Evolutionary conservation across 2,113 vertebrate genomes (phyloP).

Genomic region (Hipposideros armiger): DNA sequence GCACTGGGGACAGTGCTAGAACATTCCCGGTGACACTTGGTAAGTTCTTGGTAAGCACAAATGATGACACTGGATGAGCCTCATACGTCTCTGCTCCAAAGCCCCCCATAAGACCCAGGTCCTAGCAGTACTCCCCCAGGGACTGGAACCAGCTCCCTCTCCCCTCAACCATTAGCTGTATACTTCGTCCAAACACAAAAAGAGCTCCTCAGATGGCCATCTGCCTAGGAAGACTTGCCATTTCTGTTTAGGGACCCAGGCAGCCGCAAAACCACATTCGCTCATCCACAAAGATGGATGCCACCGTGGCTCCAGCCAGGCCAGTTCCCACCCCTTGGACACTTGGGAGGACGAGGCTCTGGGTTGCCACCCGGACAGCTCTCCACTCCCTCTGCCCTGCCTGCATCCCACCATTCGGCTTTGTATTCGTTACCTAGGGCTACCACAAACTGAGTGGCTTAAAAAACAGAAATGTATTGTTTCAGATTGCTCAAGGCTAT

Average conservation of each 20-base stretch:
- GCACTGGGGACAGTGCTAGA: background rate
- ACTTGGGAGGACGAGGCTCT: background rate
- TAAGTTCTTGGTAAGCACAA: background rate
- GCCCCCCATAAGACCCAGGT: background rate
- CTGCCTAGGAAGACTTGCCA: background rate
- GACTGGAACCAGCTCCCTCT: background rate
- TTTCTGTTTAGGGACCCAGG: background rate
- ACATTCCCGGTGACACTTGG: background rate
- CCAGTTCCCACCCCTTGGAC: background rate
- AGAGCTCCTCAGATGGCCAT: background rate
- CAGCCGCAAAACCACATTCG: background rate
- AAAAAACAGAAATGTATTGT: background rate
- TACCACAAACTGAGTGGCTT: background rate
- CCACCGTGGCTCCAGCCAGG: background rate
- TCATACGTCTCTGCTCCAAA: background rate
- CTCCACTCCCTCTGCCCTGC: background rate
- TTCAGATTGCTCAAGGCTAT: background rate
- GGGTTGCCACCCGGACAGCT: accelerated
- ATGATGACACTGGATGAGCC: background rate
- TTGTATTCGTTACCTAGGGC: background rate
- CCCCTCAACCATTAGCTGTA: background rate
- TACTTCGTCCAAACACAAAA: background rate
- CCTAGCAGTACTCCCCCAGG: background rate
- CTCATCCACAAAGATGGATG: background rate
- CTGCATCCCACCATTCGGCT: background rate